phyloP scores from a whole-genome alignment of 2,888 invertebrate species.

The Allolobophora icterica region DNA sequence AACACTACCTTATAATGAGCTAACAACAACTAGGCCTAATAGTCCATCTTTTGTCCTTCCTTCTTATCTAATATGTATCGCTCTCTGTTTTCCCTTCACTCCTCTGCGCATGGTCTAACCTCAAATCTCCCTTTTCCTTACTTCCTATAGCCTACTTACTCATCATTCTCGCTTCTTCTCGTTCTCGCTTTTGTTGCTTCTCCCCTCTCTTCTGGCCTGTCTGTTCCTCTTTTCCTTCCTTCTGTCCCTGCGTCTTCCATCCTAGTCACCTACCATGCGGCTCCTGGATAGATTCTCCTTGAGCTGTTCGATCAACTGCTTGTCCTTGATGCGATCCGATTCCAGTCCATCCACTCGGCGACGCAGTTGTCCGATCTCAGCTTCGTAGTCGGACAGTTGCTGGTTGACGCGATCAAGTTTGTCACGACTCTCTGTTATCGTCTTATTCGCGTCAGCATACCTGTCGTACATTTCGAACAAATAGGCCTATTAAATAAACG shows the following conservation, averaged over 20 bases:
- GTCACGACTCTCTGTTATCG: slow-evolving; percentile 58
- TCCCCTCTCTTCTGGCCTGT: neutral
- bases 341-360: slow-evolving; percentile 59
- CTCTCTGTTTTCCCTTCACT: no score
- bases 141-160: neutral
- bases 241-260: neutral
- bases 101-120: no score
- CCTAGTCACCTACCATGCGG: slow-evolving; percentile 53
- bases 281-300: slow-evolving; percentile 58
- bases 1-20: no score
- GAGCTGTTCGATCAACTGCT: slow-evolving; percentile 63
- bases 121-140: no score
- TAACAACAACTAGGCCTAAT: no score
- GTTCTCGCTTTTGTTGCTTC: neutral
- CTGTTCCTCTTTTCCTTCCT: neutral
- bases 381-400: slow-evolving; percentile 66
- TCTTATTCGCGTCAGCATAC: slow-evolving; percentile 57
- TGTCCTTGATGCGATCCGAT: slow-evolving; percentile 60
- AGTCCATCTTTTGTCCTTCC: no score
- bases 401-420: slow-evolving; percentile 66
- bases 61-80: no score
- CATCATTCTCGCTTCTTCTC: neutral
- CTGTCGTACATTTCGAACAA: slow-evolving; percentile 48
- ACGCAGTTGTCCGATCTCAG: slow-evolving; percentile 66
- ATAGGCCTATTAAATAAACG: neutral